Conservation (phyloP, 2,797 vertebrate species). For the Fringilla coelebs region DNA sequence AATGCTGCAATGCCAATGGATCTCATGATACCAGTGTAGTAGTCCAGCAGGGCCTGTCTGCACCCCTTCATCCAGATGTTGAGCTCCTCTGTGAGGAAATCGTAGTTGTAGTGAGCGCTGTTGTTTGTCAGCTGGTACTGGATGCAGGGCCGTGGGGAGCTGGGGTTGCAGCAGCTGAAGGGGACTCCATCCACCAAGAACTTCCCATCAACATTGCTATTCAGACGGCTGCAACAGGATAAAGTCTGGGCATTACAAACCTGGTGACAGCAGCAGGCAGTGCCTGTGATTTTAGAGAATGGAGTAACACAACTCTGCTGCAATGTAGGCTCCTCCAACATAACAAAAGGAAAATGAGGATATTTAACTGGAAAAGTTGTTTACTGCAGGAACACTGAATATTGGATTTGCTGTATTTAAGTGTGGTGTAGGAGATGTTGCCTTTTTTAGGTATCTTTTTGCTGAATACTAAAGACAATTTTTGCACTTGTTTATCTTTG, state of each 20-base stretch:
- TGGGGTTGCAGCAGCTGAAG: slow-evolving; percentile 91
- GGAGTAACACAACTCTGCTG: background rate
- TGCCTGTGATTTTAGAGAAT: background rate
- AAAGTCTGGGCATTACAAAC: background rate
- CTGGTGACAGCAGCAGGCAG: background rate
- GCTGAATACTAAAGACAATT: background rate
- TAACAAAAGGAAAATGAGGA: background rate
- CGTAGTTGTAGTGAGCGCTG: slow-evolving; percentile 88
- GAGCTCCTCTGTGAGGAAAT: slow-evolving; percentile 84
- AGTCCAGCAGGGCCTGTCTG: slow-evolving; percentile 83
- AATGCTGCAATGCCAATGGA: slow-evolving; percentile 84
- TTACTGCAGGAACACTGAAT: background rate
- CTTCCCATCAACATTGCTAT: slow-evolving; percentile 86
- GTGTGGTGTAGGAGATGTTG: background rate
- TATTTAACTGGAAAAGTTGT: background rate
- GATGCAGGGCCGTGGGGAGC: slow-evolving; percentile 89
- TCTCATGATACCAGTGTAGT: slow-evolving; percentile 86
- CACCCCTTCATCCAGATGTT: slow-evolving; percentile 90
- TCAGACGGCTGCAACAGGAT: slow-evolving; percentile 76
- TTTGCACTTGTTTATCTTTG: background rate
- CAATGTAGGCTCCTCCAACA: background rate
- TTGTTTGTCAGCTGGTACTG: slow-evolving; percentile 89
- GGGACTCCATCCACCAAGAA: slow-evolving; percentile 87
- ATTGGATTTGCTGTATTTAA: background rate
- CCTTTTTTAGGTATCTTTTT: background rate